These are phyloP conservation scores for Umimayanthus kanabou DNA, from an alignment of 92 coral and sea anemone species.

Conservation along the genomic window DNA sequence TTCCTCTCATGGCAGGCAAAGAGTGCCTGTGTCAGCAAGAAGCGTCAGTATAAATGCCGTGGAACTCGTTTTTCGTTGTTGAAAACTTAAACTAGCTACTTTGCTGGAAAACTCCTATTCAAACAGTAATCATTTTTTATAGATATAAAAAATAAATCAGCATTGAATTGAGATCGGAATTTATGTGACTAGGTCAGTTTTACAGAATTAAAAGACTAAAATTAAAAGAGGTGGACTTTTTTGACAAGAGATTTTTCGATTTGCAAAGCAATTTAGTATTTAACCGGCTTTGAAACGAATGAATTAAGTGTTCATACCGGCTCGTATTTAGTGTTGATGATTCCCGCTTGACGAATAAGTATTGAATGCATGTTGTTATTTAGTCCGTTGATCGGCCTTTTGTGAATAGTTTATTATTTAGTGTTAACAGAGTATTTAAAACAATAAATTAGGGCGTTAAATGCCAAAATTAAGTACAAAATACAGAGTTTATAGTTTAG, in stretches of 20 bases:
- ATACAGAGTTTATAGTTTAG: background rate
- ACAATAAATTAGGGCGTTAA: conserved; percentile 10
- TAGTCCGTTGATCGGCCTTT: conserved; percentile 25
- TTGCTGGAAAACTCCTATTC: background rate
- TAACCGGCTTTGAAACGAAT: background rate
- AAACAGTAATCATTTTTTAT: background rate
- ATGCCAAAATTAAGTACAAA: background rate
- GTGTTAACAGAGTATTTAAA: conserved; percentile 32
- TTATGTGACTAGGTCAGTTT: background rate
- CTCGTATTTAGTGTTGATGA: background rate
- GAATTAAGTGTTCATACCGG: background rate
- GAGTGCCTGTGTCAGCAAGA: background rate
- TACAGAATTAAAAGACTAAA: background rate
- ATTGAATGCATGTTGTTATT: conserved; percentile 2
- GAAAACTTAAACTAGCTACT: background rate
- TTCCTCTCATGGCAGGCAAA: background rate
- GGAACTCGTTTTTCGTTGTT: no score
- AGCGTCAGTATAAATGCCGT: background rate
- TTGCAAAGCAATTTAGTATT: background rate
- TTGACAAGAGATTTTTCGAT: background rate
- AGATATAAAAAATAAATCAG: background rate
- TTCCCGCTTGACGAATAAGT: background rate
- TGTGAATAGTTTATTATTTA: conserved; percentile 32
- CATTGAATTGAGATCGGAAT: background rate
- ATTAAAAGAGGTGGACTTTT: background rate